Conservation (phyloP, 2,113 vertebrate genomes). For the Varanus komodoensis region DNA sequence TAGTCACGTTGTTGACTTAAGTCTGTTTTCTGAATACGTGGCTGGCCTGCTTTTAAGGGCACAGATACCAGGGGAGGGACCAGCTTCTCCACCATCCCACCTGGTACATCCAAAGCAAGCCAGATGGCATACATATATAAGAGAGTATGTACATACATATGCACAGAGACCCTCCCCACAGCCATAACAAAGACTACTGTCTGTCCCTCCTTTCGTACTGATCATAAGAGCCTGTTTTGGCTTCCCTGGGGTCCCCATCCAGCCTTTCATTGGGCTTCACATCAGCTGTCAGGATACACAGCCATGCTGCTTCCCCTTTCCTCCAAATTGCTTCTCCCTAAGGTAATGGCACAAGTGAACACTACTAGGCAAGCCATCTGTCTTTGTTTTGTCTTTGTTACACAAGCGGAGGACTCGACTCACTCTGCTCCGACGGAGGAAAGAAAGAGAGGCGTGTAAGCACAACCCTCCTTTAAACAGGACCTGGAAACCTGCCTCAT, state of each 20-base stretch:
- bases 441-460: neutral
- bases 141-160: too few species aligned
- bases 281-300: neutral
- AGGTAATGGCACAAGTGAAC: neutral
- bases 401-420: neutral
- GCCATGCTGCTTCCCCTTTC: neutral
- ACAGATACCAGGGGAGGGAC: neutral
- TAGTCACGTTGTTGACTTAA: neutral
- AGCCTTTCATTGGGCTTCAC: neutral
- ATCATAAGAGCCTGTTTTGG: neutral
- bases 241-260: neutral
- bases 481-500: neutral
- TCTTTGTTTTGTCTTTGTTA: conserved; percentile 2
- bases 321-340: neutral
- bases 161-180: neutral
- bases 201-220: neutral
- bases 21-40: neutral
- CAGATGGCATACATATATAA: neutral
- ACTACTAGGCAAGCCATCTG: neutral
- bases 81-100: neutral
- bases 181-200: neutral
- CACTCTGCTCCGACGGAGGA: neutral
- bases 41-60: neutral
- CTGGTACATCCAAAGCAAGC: neutral
- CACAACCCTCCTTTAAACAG: neutral